Evolutionary conservation across 2,113 vertebrate species (phyloP), one percentile per base, ranked within the genome.

Genomic region (Alligator sinensis): DNA sequence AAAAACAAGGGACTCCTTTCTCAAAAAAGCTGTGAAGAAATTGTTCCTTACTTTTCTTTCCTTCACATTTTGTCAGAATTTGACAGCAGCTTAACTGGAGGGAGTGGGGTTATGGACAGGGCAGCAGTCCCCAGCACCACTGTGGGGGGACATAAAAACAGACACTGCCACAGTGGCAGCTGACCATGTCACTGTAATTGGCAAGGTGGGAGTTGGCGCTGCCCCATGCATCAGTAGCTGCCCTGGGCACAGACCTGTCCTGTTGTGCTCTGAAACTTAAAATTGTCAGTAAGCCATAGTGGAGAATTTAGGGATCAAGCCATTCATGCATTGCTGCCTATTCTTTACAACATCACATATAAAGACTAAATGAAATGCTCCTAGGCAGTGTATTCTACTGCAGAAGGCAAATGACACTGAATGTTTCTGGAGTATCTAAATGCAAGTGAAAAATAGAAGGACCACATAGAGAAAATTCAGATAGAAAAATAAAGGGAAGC

Each of bases 381-480:
- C 19, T 34, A 27, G 18, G 25, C 18, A 47, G 70, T 22, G 7
- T 47, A 12, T 82, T 17, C 70, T 91, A 5, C 38, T 88, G 9
- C 11, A 5, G 70, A 74, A 74, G 6, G 22, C 19, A 38, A 68
- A 30, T 2, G 61, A 58, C 24, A 10, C 15, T 28, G 57, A 63
- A 82, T 54, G 16, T 81, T 80, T 22, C 6, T 75, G 70, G 21
- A 77, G 27, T 4, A 54, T 61, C 3, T 74, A 83, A 93, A 74
- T 1, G 4, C 83, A 2, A 1, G 5, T 77, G 77, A 84, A 72
- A 94, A 77, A 1, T 16, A 19, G 14, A 80, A 82, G 4, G 7
- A 38, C 2, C 30, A 90, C 81, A 75, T 59, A 78, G 18, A 80
- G 62, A 70, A n/a, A 0, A 0, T 7, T 1, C 0, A 87, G 21